A percentile compares a stretch with the other conserved stretches of the same genome.
Conservation (phyloP, 2,888 invertebrate species). For the Eupithecia pulchellata region DNA sequence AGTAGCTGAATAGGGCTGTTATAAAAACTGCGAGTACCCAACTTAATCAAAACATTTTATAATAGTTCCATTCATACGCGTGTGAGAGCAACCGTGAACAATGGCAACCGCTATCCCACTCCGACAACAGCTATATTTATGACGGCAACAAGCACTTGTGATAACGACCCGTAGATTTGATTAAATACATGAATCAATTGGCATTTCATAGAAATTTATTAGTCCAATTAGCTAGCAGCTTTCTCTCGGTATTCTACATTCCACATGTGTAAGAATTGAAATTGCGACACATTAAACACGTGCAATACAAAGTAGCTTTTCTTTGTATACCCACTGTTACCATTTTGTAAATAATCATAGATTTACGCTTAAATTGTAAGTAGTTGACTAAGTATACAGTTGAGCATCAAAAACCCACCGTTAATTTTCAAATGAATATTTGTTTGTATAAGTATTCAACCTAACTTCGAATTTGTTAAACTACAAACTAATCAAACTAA, state of each 20-base stretch:
- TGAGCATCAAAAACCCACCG: background rate
- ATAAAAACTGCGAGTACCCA: constrained; percentile 36
- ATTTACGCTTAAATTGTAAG: background rate
- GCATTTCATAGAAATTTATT: constrained; percentile 23
- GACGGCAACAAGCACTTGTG: constrained; percentile 41
- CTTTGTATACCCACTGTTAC: too few species aligned
- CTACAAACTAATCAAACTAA: too few species aligned
- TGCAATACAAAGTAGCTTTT: background rate
- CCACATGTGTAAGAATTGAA: background rate
- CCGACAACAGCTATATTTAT: constrained; percentile 39
- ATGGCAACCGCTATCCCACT: constrained; percentile 46
- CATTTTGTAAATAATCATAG: background rate
- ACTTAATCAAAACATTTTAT: constrained; percentile 66
- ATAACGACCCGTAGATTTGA: constrained; percentile 46
- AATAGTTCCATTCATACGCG: constrained; percentile 50
- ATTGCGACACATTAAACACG: background rate
- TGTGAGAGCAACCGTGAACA: constrained; percentile 60
- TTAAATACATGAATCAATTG: constrained; percentile 67
- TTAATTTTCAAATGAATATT: background rate
- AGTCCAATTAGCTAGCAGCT: constrained; percentile 1
- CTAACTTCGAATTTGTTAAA: too few species aligned
- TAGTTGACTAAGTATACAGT: background rate
- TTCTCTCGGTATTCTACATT: background rate
- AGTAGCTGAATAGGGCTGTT: constrained; percentile 33
- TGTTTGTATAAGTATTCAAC: background rate